Base-by-base conservation (phyloP, 2,888 invertebrate genomes). In the Dicyrtomina minuta region DNA sequence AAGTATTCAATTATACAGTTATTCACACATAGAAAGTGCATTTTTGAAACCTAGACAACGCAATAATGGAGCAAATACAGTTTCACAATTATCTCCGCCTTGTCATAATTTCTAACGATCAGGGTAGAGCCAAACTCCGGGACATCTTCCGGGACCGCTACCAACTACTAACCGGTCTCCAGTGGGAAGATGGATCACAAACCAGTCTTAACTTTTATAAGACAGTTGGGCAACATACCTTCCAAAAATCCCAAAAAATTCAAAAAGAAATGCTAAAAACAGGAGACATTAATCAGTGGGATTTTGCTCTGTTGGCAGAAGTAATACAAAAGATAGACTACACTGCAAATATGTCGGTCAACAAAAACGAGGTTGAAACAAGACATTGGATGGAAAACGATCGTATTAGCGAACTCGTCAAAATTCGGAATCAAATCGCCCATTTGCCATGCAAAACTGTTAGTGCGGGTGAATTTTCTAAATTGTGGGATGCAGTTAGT, bases 101-200 rank as follows among this genome's bases (percentile, higher is more conserved):
- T n/a, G n/a, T n/a, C n/a, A n/a, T n/a, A n/a, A n/a, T n/a, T n/a
- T n/a, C n/a, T n/a, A n/a, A n/a, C n/a, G n/a, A n/a, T n/a, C n/a
- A n/a, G n/a, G n/a, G n/a, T n/a, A n/a, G n/a, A n/a, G n/a, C n/a
- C n/a, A n/a, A n/a, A n/a, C 56, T 56, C 8, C 56, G 56, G 12
- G n/a, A 56, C n/a, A 26, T 27, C 5, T 56, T 56, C 27, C n/a
- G n/a, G n/a, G 2, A 24, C 5, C n/a, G 56, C 20, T 56, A 27
- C n/a, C 17, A 15, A 13, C 56, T 56, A 13, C 17, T 20, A 6
- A 56, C 56, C 6, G 56, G 27, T 4, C 4, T 3, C 2, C 27
- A 27, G 13, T 56, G 56, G 56, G 13, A 10, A 13, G 56, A 56
- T 56, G 56, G 56, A 26, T 55, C 55, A 5, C 27, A 56, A 20